phyloP scores from a whole-genome alignment of 2,888 invertebrate species.

The Agonopterix subpropinquella region DNA sequence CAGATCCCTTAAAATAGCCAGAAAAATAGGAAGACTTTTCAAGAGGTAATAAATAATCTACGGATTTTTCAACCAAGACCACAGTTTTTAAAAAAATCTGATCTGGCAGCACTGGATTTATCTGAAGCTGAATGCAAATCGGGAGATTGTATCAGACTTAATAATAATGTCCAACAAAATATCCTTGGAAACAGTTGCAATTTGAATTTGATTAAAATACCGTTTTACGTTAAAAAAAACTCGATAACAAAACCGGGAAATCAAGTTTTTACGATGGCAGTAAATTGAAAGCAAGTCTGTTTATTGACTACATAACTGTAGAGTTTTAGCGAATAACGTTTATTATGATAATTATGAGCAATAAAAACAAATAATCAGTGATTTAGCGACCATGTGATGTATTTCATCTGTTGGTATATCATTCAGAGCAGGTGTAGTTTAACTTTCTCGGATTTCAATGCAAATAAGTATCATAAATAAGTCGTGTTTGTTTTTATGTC shows the following conservation, averaged over 20 bases:
- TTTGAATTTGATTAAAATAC: conserved; percentile 9
- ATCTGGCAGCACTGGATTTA: neutral
- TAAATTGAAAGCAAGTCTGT: conserved; percentile 19
- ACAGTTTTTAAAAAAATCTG: too few species aligned
- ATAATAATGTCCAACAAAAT: conserved; percentile 6
- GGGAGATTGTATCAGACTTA: conserved; percentile 17
- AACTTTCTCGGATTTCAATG: too few species aligned
- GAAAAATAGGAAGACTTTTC: too few species aligned
- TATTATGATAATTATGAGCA: neutral
- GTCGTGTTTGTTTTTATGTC: too few species aligned
- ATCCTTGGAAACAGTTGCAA: conserved; percentile 3
- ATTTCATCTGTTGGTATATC: too few species aligned
- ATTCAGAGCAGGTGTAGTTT: too few species aligned
- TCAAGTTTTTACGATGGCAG: conserved; percentile 19
- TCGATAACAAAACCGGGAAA: conserved; percentile 18
- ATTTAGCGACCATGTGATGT: too few species aligned
- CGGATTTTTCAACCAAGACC: too few species aligned
- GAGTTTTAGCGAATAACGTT: neutral
- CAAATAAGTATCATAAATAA: too few species aligned
- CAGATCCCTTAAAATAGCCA: too few species aligned
- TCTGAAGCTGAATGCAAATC: conserved; percentile 18
- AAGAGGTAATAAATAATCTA: too few species aligned
- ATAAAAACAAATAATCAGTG: too few species aligned
- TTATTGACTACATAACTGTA: neutral
- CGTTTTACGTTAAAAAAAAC: conserved; percentile 7